These are phyloP conservation scores for Ceratothoa steindachneri DNA, from an alignment of 2,888 invertebrate genomes.

Conservation along the genomic window DNA sequence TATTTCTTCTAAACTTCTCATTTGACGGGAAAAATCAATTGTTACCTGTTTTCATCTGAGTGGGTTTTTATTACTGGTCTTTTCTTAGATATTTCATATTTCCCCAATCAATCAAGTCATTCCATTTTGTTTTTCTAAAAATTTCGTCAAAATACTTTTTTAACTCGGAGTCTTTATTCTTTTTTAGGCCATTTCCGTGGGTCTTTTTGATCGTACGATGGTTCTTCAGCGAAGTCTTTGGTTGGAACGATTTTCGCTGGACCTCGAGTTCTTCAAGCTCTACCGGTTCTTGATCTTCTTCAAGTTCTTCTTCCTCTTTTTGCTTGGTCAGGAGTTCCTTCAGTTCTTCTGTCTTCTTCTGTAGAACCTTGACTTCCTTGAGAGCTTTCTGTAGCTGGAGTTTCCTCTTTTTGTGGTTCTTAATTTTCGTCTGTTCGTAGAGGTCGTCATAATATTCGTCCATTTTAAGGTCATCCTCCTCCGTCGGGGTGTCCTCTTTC, in stretches of 20 bases:
- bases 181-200: background rate
- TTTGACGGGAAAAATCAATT: background rate
- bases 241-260: no score
- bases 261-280: background rate
- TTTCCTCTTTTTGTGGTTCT: background rate
- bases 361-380: background rate
- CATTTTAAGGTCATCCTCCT: constrained; percentile 18
- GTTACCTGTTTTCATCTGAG: background rate
- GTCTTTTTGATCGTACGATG: background rate
- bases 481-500: background rate
- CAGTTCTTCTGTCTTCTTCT: background rate
- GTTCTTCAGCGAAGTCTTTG: background rate
- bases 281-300: background rate
- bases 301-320: background rate
- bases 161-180: background rate
- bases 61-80: background rate
- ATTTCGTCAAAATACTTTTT: background rate
- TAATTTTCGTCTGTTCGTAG: background rate
- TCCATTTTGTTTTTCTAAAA: background rate
- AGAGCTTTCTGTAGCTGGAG: background rate
- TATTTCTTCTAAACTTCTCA: background rate
- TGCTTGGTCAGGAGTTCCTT: background rate
- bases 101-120: constrained; percentile 6
- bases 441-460: constrained; percentile 39
- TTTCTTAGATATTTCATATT: background rate